Evolutionary conservation across 2,113 vertebrate genomes (phyloP).

Genomic region (Ochotona curzoniae): DNA sequence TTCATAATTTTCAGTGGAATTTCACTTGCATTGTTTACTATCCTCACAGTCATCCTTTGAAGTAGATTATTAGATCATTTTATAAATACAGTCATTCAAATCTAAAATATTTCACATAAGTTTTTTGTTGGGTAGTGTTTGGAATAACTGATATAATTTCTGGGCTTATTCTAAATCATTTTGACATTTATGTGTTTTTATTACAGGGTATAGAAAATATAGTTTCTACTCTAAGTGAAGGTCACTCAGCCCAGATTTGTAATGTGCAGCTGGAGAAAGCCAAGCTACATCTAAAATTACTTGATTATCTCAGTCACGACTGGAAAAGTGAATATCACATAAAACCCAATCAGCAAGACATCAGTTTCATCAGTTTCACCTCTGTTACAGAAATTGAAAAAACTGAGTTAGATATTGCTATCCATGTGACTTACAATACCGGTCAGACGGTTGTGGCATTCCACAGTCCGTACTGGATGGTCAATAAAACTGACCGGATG

Average conservation of each 20-base stretch:
- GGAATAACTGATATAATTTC: conserved; percentile 42
- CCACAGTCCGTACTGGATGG: conserved; percentile 98
- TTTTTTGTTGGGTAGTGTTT: neutral
- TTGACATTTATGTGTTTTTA: conserved; percentile 29
- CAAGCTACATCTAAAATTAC: conserved; percentile 89
- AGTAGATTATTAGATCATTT: neutral
- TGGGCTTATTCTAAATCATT: conserved; percentile 14
- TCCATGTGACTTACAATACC: conserved; percentile 92
- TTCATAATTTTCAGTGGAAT: conserved; percentile 11
- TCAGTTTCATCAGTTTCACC: conserved; percentile 93
- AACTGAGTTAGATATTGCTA: conserved; percentile 93
- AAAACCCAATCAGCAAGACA: conserved; percentile 91
- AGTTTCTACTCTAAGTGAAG: conserved; percentile 87
- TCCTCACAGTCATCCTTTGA: neutral
- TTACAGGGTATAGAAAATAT: conserved; percentile 87
- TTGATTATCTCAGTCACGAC: conserved; percentile 93
- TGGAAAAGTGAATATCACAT: conserved; percentile 93
- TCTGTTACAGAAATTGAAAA: conserved; percentile 88
- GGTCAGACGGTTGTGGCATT: conserved; percentile 92
- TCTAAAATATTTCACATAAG: too few species aligned
- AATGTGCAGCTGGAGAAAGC: conserved; percentile 92
- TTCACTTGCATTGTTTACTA: conserved; percentile 14
- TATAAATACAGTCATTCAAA: too few species aligned
- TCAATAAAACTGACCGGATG: conserved; percentile 96
- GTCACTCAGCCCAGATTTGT: conserved; percentile 94